These are phyloP conservation scores for Drosophila albomicans DNA, from an alignment of 1,140 invertebrate species.

Conservation along the genomic window DNA sequence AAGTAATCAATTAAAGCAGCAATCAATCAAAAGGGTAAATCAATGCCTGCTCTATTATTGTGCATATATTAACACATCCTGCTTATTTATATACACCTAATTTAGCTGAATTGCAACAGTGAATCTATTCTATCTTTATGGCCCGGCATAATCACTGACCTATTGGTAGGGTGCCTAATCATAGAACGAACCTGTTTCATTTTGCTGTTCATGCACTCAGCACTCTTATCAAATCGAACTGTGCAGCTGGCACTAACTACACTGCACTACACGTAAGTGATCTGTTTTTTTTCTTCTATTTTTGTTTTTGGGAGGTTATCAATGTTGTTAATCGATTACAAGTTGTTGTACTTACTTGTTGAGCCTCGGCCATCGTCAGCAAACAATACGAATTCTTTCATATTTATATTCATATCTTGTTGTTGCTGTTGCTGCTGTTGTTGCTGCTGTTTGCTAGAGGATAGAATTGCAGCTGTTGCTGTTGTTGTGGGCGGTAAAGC, in stretches of 20 bases:
- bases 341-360: conserved; percentile 90
- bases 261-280: conserved; percentile 8
- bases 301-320: conserved; percentile 2
- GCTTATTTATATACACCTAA: background rate
- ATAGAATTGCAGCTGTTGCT: conserved; percentile 68
- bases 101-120: background rate
- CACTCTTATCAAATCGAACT: background rate
- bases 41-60: background rate
- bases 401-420: conserved; percentile 91
- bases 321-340: conserved; percentile 18
- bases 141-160: conserved; percentile 4
- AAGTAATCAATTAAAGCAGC: too few species aligned
- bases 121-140: background rate
- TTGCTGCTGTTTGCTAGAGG: conserved; percentile 53
- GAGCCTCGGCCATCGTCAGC: conserved; percentile 92
- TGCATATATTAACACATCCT: background rate
- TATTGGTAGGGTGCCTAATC: conserved; percentile 2
- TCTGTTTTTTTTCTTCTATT: background rate
- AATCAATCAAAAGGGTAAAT: background rate
- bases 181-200: background rate
- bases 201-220: background rate
- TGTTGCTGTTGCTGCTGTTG: conserved; percentile 84
- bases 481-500: conserved; percentile 70
- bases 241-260: background rate
- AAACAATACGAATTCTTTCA: conserved; percentile 94